Conservation (phyloP, 92 coral and sea anemone species). For the Porites cylindrica region DNA sequence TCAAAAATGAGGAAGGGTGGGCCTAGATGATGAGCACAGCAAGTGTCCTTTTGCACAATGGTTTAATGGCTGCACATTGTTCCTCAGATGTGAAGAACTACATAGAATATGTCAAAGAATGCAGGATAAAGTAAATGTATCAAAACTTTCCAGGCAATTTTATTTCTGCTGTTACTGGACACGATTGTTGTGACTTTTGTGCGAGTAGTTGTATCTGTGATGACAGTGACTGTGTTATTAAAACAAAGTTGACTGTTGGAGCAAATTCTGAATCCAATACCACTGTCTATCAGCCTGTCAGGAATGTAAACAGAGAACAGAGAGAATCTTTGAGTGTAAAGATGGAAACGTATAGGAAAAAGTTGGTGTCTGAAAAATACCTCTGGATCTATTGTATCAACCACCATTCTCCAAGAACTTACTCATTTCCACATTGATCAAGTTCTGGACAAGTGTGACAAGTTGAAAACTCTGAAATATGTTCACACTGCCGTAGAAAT, state of each 20-base stretch:
- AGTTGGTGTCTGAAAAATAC: background rate
- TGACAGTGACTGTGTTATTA: too few relatives aligned
- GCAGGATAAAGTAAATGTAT: slow-evolving; percentile 49
- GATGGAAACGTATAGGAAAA: slow-evolving; percentile 25
- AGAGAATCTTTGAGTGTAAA: background rate
- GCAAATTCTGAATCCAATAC: background rate
- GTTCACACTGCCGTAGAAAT: slow-evolving; percentile 54
- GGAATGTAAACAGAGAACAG: too few relatives aligned
- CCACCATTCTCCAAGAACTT: slow-evolving; percentile 42
- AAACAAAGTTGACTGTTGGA: slow-evolving; percentile 25
- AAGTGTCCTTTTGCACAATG: slow-evolving; percentile 58
- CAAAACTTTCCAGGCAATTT: slow-evolving; percentile 53
- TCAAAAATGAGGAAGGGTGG: slow-evolving; percentile 70
- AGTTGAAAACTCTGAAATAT: slow-evolving; percentile 44
- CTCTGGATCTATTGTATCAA: slow-evolving; percentile 30
- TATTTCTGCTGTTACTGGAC: slow-evolving; percentile 32
- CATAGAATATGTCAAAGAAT: slow-evolving; percentile 23
- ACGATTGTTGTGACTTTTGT: background rate
- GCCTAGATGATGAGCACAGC: slow-evolving; percentile 67
- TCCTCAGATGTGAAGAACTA: slow-evolving; percentile 56
- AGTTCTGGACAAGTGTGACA: slow-evolving; percentile 45
- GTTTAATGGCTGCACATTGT: slow-evolving; percentile 65
- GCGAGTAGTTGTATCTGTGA: too few relatives aligned
- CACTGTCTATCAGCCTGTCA: too few relatives aligned
- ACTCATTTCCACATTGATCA: slow-evolving; percentile 40